Conservation (phyloP, 2,888 invertebrate genomes). For the Saturnia japonica region DNA sequence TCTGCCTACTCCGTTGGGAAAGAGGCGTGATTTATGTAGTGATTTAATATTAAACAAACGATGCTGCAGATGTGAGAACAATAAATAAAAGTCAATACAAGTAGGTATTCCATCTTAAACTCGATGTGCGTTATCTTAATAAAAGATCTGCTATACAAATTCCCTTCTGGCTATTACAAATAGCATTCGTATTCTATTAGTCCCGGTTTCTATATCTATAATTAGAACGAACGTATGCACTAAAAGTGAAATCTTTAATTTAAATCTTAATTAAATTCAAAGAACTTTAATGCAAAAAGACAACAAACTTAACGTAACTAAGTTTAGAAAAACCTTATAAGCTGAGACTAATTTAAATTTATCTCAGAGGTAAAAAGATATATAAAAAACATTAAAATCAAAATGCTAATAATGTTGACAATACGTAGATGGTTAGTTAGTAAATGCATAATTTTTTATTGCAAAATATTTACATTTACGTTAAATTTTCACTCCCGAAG, state of each 20-base stretch:
- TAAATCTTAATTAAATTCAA: conserved; percentile 1
- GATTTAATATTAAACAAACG: conserved; percentile 25
- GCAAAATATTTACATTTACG: no score
- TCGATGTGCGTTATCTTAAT: conserved; percentile 70
- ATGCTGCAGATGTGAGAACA: conserved; percentile 20
- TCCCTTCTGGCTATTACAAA: conserved; percentile 63
- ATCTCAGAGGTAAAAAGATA: no score
- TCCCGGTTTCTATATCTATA: conserved; percentile 52
- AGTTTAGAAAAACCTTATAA: background rate
- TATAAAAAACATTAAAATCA: no score
- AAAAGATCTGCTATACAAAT: conserved; percentile 68
- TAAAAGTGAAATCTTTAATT: conserved; percentile 8
- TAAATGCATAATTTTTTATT: no score
- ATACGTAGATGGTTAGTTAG: no score
- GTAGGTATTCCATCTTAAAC: conserved; percentile 44
- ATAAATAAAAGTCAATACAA: conserved; percentile 7
- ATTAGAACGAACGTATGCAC: conserved; percentile 39
- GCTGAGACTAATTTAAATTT: background rate
- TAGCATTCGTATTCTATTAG: conserved; percentile 68
- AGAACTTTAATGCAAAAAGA: background rate
- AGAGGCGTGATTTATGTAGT: no score
- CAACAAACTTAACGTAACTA: background rate
- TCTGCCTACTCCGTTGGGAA: no score
- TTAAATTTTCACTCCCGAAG: no score
- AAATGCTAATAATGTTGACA: no score